Base-by-base conservation (phyloP, 2,797 vertebrate species). In the Parauchenoglanis punctatus region DNA sequence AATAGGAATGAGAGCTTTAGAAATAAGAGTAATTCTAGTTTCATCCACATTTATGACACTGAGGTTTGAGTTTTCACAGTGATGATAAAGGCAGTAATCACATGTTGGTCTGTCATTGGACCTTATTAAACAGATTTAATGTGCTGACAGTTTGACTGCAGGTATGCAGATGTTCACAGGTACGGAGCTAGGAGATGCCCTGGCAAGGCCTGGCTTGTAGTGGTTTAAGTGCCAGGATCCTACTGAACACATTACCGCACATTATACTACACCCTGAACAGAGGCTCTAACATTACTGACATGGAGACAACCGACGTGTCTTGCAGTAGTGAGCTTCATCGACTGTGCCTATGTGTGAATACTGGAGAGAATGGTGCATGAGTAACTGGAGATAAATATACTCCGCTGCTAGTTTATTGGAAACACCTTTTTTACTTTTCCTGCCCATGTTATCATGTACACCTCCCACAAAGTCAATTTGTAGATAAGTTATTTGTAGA, bases 181-280 rank as follows among this genome's bases (percentile, higher is more conserved):
- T 78, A 54, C 49, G n/a, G n/a, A n/a, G 61, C 77, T 63, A 65
- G 75, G 83, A 61, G 59, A 65, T 81, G 76, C 85, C 77, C 77
- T 70, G 85, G 85, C 85, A 88, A 72, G 31, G 75, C 46, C 77
- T 75, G 49, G 58, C 84, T 46, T 80, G 35, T 81, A 89, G 89
- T 94, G 89, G 89, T 90, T 83, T 91, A 91, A 95, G 93, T 95
- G 94, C 91, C 78, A 85, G 49, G 56, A 72, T 90, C 25, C 1
- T 49, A 28, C 70, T 81, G 80, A 87, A 35, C 59, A 67, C 68
- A 73, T 70, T 81, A 81, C 12, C 17, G 56, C 56, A 54, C 65
- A 59, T 49, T 52, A 52, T 63, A 84, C 35, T 56, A 13, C 72
- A 17, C 58, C 75, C 31, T 54, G 40, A 72, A 73, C 5, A 80